These are phyloP conservation scores for Eupithecia subfuscata DNA, from an alignment of 2,888 invertebrate genomes.

Conservation along the genomic window DNA sequence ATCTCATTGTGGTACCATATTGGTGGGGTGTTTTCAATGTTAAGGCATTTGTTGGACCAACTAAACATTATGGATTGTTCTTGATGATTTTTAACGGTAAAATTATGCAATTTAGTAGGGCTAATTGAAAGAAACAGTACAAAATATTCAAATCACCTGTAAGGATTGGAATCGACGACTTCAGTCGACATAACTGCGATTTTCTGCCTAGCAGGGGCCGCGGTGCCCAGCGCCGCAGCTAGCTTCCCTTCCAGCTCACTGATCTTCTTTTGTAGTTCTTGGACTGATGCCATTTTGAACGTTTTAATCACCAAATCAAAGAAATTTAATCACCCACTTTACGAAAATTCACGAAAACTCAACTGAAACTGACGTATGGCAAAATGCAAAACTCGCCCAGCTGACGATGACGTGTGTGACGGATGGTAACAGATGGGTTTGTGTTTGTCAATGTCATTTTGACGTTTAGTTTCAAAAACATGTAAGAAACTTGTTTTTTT, in stretches of 20 bases:
- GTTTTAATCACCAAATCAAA: slow-evolving; percentile 42
- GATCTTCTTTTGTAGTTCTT: slow-evolving; percentile 85
- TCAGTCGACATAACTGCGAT: slow-evolving; percentile 96
- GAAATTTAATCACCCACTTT: background rate
- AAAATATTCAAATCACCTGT: slow-evolving; percentile 86
- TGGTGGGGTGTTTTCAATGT: slow-evolving; percentile 11
- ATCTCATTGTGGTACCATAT: slow-evolving; percentile 21
- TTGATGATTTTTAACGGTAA: background rate
- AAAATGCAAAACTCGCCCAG: slow-evolving; percentile 11
- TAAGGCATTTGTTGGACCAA: background rate
- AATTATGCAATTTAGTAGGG: background rate
- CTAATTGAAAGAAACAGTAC: background rate
- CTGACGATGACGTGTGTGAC: slow-evolving; percentile 17
- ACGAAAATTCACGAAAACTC: background rate
- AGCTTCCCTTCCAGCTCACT: slow-evolving; percentile 87
- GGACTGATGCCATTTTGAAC: slow-evolving; percentile 84
- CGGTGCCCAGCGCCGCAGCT: slow-evolving; percentile 72
- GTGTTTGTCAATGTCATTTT: slow-evolving; percentile 6
- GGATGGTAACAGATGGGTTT: background rate
- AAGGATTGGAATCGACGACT: slow-evolving; percentile 99
- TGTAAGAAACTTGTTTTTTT: no score
- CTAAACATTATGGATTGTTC: background rate
- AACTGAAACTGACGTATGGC: background rate
- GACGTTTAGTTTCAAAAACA: no score
- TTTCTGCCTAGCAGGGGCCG: slow-evolving; percentile 85